Evolutionary conservation across 1,140 invertebrate species (phyloP).

Genomic region (Muscidifurax raptorellus): DNA sequence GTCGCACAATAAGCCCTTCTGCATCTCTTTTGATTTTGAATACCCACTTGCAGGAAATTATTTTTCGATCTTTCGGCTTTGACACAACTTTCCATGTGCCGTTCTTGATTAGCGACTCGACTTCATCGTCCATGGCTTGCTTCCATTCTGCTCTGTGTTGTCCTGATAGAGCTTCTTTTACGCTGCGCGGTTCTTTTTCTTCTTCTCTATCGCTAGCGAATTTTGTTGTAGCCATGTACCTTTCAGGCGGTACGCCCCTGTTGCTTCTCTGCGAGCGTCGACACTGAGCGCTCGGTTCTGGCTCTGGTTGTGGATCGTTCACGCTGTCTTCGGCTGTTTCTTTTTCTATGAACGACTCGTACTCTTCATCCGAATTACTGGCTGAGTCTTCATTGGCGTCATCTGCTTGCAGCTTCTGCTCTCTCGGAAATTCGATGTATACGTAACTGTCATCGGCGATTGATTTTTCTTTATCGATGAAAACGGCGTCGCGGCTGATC

Average conservation of each 20-base stretch:
- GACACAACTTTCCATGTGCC: constrained; percentile 60
- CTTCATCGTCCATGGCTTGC: constrained; percentile 62
- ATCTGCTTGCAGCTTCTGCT: not conserved
- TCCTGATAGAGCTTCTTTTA: constrained; percentile 29
- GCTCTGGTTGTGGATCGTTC: not conserved
- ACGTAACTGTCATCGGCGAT: constrained; percentile 51
- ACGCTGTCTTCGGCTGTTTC: constrained; percentile 4
- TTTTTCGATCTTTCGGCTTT: constrained; percentile 49
- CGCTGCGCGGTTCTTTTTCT: constrained; percentile 59
- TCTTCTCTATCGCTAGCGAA: constrained; percentile 28
- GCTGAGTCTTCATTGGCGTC: not conserved
- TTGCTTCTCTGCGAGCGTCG: constrained; percentile 6
- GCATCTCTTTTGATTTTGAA: constrained; percentile 45
- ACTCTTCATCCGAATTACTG: not conserved
- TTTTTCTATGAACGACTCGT: not conserved
- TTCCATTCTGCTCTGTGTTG: constrained; percentile 56
- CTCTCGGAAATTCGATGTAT: not conserved
- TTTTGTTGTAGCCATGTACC: not conserved
- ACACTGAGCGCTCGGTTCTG: too few relatives aligned
- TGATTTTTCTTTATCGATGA: constrained; percentile 53
- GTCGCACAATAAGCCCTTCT: not conserved
- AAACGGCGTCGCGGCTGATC: constrained; percentile 59
- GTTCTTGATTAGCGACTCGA: constrained; percentile 61
- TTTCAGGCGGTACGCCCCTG: not conserved
- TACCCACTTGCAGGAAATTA: constrained; percentile 47